phyloP scores from a whole-genome alignment of 2,113 vertebrate genomes.

The Oplegnathus fasciatus region DNA sequence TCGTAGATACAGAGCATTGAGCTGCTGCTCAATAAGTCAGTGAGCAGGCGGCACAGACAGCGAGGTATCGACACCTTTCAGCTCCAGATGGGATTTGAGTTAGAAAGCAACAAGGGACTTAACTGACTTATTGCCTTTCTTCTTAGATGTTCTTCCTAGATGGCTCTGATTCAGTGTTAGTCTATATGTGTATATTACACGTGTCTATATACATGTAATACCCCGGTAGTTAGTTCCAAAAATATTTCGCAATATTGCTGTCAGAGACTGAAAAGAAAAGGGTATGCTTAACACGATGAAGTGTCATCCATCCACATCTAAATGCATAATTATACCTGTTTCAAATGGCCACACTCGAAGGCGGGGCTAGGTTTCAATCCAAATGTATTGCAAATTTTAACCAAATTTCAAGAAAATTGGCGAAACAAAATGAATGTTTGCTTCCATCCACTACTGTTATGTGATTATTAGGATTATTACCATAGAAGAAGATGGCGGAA shows the following conservation, averaged over 20 bases:
- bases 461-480: no score
- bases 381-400: no score
- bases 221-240: neutral
- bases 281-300: neutral
- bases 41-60: constrained; percentile 24
- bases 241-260: neutral
- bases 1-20: constrained; percentile 56
- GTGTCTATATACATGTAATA: neutral
- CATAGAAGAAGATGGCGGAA: no score
- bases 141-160: neutral
- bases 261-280: neutral
- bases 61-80: constrained; percentile 58
- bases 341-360: neutral
- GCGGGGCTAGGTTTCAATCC: no score
- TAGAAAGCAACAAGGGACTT: constrained; percentile 36
- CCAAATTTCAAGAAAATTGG: no score
- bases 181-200: neutral
- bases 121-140: constrained; percentile 24
- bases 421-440: no score
- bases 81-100: constrained; percentile 48
- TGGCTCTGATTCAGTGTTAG: neutral
- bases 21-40: constrained; percentile 65
- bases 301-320: constrained; percentile 14
- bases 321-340: neutral
- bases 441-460: no score